Percentiles rank a stretch among this genome's conserved stretches.
Evolutionary conservation across 2,113 vertebrate genomes (phyloP).

Genomic region (Lepisosteus osseus): DNA sequence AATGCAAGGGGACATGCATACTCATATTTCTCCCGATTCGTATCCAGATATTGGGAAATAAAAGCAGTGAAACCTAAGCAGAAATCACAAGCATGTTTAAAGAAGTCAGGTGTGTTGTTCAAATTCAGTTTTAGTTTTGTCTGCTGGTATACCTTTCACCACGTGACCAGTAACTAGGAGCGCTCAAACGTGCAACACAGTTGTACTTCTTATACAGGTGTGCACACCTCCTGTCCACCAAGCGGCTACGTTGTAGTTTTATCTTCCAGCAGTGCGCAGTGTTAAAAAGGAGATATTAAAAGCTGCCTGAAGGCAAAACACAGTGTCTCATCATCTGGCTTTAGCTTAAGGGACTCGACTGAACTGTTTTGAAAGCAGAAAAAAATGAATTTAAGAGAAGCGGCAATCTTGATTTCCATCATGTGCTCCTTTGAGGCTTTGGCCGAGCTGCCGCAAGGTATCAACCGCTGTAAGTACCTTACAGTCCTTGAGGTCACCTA

Average conservation of each 20-base stretch:
- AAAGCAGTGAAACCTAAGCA: too few relatives aligned
- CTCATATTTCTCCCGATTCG: too few relatives aligned
- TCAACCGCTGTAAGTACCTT: conserved; percentile 47
- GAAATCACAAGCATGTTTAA: too few relatives aligned
- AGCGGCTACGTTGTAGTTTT: too few relatives aligned
- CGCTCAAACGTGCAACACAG: background rate
- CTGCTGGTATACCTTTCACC: conserved; percentile 33
- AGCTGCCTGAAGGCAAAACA: background rate
- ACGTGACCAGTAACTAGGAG: conserved; percentile 25
- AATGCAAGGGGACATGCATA: too few relatives aligned
- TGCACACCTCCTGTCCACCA: background rate
- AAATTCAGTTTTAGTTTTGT: background rate
- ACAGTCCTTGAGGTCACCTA: too few relatives aligned
- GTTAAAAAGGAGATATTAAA: background rate
- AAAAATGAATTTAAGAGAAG: conserved; percentile 5
- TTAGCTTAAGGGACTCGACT: too few relatives aligned
- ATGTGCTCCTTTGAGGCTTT: conserved; percentile 30
- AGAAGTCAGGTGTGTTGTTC: too few relatives aligned
- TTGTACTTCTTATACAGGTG: background rate
- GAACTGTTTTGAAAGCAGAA: too few relatives aligned
- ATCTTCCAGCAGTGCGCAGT: background rate
- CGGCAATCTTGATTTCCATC: conserved; percentile 24
- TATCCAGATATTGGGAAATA: too few relatives aligned
- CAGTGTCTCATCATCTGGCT: too few relatives aligned
- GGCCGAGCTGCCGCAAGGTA: conserved; percentile 27